Evolutionary conservation across 2,888 invertebrate species (phyloP).

Genomic region (Dilophus febrilis): DNA sequence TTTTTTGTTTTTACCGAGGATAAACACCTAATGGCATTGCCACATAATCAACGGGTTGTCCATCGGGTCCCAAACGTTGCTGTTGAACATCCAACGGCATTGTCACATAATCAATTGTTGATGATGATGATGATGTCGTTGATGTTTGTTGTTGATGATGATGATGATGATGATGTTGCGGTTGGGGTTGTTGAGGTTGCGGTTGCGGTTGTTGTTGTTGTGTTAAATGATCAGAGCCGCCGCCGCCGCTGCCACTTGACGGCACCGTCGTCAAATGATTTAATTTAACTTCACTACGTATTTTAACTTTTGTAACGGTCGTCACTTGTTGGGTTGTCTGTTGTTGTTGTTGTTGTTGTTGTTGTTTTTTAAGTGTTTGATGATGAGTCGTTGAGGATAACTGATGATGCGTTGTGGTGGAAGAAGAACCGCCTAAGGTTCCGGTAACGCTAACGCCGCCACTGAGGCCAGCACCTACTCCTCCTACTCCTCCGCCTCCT

Average conservation of each 20-base stretch:
- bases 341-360: conserved; percentile 46
- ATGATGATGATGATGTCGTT: no score
- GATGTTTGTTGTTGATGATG: no score
- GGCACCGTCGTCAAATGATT: conserved; percentile 33
- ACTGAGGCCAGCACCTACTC: no score
- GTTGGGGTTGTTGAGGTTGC: no score
- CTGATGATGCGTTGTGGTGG: no score
- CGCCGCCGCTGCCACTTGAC: conserved; percentile 21
- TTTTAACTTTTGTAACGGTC: conserved; percentile 50
- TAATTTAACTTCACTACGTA: conserved; percentile 44
- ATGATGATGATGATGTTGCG: no score
- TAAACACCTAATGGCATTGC: conserved; percentile 31
- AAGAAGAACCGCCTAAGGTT: no score
- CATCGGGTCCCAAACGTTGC: conserved; percentile 34
- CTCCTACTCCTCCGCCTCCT: no score
- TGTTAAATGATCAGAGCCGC: conserved; percentile 35
- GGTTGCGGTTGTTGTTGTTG: no score
- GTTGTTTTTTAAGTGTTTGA: no score
- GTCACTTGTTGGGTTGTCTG: conserved; percentile 54
- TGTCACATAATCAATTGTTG: conserved; percentile 35
- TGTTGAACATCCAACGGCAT: conserved; percentile 33
- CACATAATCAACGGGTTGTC: conserved; percentile 34
- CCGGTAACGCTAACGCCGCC: no score
- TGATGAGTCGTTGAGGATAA: no score
- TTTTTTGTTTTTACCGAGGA: conserved; percentile 8